phyloP scores from a whole-genome alignment of 2,888 invertebrate species.

The Poecilobothrus nobilitatus region DNA sequence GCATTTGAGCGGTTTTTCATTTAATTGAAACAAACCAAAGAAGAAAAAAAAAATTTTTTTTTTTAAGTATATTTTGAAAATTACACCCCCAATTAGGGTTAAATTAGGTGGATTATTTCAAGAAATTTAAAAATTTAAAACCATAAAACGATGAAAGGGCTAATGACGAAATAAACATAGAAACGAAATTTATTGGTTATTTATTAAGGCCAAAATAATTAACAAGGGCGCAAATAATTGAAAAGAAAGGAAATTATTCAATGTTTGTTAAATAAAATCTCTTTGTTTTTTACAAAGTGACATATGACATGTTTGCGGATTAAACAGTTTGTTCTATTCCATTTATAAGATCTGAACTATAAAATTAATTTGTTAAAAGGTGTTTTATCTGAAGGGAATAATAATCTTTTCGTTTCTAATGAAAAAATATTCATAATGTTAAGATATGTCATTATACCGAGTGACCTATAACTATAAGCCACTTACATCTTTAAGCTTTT shows the following conservation, averaged over 20 bases:
- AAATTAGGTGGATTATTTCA: conserved; percentile 25
- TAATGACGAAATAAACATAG: neutral
- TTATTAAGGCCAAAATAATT: neutral
- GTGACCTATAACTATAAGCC: no score
- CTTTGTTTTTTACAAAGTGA: neutral
- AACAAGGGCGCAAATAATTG: neutral
- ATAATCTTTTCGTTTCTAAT: no score
- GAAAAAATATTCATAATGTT: no score
- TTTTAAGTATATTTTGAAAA: neutral
- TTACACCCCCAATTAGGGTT: conserved; percentile 42
- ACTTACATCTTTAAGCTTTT: no score
- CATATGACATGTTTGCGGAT: conserved; percentile 10
- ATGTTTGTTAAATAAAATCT: neutral
- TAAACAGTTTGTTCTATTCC: neutral
- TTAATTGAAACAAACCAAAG: neutral
- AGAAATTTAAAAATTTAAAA: neutral
- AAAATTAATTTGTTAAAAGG: no score
- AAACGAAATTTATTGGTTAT: neutral
- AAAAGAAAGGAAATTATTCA: neutral
- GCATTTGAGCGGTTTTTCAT: neutral
- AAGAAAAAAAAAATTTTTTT: neutral
- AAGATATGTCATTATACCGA: no score
- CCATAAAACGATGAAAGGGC: neutral
- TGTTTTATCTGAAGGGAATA: no score
- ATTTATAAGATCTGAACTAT: no score